Evolutionary conservation across 2,113 vertebrate genomes (phyloP).

Genomic region (Aix galericulata): DNA sequence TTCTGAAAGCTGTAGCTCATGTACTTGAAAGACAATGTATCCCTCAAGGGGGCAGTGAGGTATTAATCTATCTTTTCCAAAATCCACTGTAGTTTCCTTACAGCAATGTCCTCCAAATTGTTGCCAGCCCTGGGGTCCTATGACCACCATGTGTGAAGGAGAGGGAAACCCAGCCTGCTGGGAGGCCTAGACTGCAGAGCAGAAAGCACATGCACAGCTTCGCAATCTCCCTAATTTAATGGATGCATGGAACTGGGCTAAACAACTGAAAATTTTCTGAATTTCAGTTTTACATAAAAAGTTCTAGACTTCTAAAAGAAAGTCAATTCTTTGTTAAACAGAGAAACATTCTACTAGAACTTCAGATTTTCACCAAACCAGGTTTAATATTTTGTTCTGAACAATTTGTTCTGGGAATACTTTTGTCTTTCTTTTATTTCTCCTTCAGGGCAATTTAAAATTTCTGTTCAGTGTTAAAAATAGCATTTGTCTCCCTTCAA

Average conservation of each 20-base stretch:
- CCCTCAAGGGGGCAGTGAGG: background rate
- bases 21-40: background rate
- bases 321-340: background rate
- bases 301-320: background rate
- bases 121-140: background rate
- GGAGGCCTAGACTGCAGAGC: background rate
- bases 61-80: background rate
- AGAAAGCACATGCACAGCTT: background rate
- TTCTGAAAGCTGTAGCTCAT: background rate
- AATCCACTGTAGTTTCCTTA: background rate
- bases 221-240: background rate
- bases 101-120: background rate
- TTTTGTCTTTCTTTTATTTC: background rate
- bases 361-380: background rate
- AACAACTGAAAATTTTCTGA: background rate
- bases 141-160: background rate
- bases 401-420: background rate
- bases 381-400: background rate
- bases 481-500: background rate
- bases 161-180: background rate
- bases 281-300: background rate
- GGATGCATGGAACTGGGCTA: background rate
- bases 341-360: background rate
- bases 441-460: background rate
- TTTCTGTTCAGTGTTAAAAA: constrained; percentile 3